Conservation (phyloP, 1,140 invertebrate genomes). For the Bombus waltoni region DNA sequence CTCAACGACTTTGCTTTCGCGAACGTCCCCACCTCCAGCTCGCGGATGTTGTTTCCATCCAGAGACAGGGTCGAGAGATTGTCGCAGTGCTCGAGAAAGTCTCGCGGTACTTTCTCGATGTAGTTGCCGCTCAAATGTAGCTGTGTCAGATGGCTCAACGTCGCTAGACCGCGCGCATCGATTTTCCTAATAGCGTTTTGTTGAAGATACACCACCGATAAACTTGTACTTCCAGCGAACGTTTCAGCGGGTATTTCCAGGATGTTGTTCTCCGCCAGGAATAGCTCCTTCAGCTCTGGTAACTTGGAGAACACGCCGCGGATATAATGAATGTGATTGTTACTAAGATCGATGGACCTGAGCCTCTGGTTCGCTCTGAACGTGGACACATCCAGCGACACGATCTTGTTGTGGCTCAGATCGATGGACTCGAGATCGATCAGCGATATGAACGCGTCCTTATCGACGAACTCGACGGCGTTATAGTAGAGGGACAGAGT, state of each 20-base stretch:
- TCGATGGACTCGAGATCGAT: constrained; percentile 91
- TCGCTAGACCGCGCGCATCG: constrained; percentile 87
- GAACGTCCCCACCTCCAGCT: constrained; percentile 91
- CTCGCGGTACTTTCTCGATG: constrained; percentile 88
- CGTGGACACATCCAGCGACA: constrained; percentile 87
- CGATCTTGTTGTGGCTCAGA: constrained; percentile 94
- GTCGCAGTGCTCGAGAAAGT: constrained; percentile 89
- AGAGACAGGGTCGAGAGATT: constrained; percentile 92
- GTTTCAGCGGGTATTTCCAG: constrained; percentile 91
- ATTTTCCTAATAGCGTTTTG: constrained; percentile 92
- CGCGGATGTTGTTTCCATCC: constrained; percentile 94
- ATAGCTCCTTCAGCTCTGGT: constrained; percentile 90
- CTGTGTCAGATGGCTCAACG: constrained; percentile 89
- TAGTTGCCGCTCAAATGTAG: constrained; percentile 94
- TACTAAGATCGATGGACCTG: constrained; percentile 92
- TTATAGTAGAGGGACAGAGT: constrained; percentile 93
- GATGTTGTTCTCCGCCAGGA: constrained; percentile 95
- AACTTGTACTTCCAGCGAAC: constrained; percentile 89
- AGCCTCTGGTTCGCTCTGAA: constrained; percentile 90
- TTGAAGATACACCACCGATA: constrained; percentile 93
- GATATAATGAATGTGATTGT: constrained; percentile 94
- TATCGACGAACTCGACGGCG: constrained; percentile 89
- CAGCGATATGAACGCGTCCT: constrained; percentile 89
- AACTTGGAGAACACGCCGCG: constrained; percentile 91
- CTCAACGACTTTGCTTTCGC: constrained; percentile 87